Conservation (phyloP, 2,797 vertebrate genomes). For the Myripristis murdjan region DNA sequence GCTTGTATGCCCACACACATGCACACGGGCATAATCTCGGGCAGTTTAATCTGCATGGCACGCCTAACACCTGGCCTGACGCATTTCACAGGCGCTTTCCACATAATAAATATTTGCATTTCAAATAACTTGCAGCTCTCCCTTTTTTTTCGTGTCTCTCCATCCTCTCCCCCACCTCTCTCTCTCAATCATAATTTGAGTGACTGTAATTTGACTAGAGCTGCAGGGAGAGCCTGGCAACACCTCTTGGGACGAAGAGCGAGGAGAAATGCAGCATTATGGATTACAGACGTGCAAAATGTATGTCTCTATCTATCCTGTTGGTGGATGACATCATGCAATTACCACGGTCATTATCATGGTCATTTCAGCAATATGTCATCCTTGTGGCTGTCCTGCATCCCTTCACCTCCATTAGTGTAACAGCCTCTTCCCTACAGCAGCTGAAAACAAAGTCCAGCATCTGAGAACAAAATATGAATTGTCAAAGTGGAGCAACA, state of each 20-base stretch:
- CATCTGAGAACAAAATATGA: no score
- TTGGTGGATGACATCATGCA: conserved; percentile 45
- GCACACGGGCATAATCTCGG: neutral
- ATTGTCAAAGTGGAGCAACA: no score
- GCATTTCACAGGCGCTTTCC: conserved; percentile 1
- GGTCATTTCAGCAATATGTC: conserved; percentile 36
- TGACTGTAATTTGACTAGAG: conserved; percentile 65
- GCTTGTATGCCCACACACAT: neutral
- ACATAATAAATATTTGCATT: conserved; percentile 61
- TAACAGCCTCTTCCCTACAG: neutral
- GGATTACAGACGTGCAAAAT: conserved; percentile 39
- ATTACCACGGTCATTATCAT: conserved; percentile 28
- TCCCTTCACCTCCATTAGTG: conserved; percentile 3
- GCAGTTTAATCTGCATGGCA: neutral
- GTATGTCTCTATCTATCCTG: conserved; percentile 37
- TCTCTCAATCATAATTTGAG: conserved; percentile 45
- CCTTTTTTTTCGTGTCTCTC: conserved; percentile 1
- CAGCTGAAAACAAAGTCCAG: no score
- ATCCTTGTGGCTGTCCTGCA: conserved; percentile 16
- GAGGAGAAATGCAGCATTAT: conserved; percentile 32
- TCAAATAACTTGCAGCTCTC: conserved; percentile 47
- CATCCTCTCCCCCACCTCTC: conserved; percentile 7
- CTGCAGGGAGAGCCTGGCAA: conserved; percentile 12
- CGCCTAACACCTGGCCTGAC: conserved; percentile 3
- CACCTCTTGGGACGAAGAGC: neutral